Evolutionary conservation across 2,113 vertebrate species (phyloP).

Genomic region (Elgaria multicarinata): DNA sequence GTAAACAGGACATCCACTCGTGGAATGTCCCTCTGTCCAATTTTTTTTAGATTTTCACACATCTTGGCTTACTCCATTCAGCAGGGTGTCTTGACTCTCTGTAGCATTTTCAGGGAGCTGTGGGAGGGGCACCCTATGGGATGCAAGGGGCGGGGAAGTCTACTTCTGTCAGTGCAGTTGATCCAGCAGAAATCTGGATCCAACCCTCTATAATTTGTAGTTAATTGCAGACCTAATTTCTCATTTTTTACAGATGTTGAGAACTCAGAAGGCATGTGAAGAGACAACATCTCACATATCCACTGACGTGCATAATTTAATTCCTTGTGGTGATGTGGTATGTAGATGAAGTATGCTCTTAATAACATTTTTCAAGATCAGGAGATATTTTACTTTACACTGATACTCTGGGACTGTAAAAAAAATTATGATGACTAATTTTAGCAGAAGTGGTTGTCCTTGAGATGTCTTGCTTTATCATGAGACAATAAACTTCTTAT

Average conservation of each 20-base stretch:
- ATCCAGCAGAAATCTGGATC: too few relatives aligned
- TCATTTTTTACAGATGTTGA: slow-evolving; percentile 61
- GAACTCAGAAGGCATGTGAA: slow-evolving; percentile 45
- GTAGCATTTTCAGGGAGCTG: too few relatives aligned
- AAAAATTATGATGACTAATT: not conserved
- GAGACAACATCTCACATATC: not conserved
- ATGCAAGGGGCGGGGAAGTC: too few relatives aligned
- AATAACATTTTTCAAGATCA: not conserved
- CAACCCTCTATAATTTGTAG: not conserved
- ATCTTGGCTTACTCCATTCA: too few relatives aligned
- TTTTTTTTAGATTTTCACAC: too few relatives aligned
- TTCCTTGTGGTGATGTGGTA: slow-evolving; percentile 76
- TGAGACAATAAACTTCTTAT: not conserved
- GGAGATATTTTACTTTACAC: not conserved
- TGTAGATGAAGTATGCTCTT: slow-evolving; percentile 29
- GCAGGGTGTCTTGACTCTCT: too few relatives aligned
- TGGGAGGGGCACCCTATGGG: too few relatives aligned
- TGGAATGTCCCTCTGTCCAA: too few relatives aligned
- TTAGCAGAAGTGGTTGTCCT: not conserved
- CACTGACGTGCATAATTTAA: slow-evolving; percentile 38
- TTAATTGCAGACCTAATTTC: not conserved
- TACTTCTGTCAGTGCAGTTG: too few relatives aligned
- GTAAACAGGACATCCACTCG: too few relatives aligned
- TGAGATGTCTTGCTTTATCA: not conserved
- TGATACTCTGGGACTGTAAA: not conserved